Percentiles rank a stretch among this genome's conserved stretches.
These are phyloP conservation scores for Pandion haliaetus DNA, from an alignment of 2,113 vertebrate species.

Conservation along the genomic window DNA sequence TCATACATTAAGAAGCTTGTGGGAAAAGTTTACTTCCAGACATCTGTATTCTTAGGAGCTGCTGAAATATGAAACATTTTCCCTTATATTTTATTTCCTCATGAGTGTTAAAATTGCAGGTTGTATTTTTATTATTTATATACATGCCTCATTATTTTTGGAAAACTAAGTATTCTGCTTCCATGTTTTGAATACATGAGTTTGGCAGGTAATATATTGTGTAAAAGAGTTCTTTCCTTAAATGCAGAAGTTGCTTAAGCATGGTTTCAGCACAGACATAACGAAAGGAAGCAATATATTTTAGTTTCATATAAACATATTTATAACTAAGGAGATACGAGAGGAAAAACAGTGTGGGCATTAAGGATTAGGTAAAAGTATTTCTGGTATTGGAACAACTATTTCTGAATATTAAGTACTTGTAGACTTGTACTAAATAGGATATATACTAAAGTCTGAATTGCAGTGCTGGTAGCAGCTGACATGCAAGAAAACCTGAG, in stretches of 20 bases:
- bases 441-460: background rate
- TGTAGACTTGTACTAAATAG: background rate
- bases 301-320: background rate
- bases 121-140: background rate
- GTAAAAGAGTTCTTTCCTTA: background rate
- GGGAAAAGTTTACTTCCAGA: background rate
- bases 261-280: background rate
- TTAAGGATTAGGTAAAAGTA: background rate
- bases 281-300: background rate
- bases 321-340: background rate
- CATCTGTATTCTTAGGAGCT: background rate
- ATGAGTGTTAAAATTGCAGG: background rate
- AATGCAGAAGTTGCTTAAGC: background rate
- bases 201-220: background rate
- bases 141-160: background rate
- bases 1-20: background rate
- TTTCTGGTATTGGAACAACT: background rate
- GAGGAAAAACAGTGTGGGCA: background rate
- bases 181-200: background rate
- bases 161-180: background rate
- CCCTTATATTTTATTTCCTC: background rate
- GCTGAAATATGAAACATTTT: background rate
- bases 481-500: background rate
- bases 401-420: background rate
- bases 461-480: background rate